phyloP scores from a whole-genome alignment of 2,888 invertebrate genomes.

The Aradus depressus region DNA sequence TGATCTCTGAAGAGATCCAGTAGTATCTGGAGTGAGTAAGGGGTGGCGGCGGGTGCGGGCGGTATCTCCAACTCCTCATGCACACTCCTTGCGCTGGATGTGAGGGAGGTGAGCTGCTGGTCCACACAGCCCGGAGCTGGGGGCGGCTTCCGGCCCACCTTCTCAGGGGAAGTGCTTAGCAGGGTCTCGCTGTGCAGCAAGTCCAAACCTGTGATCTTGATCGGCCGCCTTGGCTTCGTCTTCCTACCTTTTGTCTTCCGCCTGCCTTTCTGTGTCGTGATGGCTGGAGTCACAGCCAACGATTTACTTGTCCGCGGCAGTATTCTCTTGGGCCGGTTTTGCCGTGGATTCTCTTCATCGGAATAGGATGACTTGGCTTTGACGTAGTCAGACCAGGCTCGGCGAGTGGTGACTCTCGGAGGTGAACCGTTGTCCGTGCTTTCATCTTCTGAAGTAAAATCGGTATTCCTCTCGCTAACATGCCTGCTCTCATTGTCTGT shows the following conservation, averaged over 20 bases:
- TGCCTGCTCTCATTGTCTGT: slow-evolving; percentile 7
- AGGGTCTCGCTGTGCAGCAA: slow-evolving; percentile 79
- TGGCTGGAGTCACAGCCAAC: slow-evolving; percentile 9
- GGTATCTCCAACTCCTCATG: slow-evolving; percentile 79
- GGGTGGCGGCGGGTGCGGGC: slow-evolving; percentile 60
- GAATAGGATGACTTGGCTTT: slow-evolving; percentile 47
- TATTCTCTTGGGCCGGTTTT: slow-evolving; percentile 39
- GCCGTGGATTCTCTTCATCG: slow-evolving; percentile 43
- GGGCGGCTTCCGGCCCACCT: slow-evolving; percentile 55
- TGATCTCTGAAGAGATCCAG: slow-evolving; percentile 76
- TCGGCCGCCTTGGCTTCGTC: slow-evolving; percentile 48
- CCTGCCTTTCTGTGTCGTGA: slow-evolving; percentile 7
- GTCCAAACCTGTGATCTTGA: slow-evolving; percentile 77
- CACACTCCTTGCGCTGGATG: slow-evolving; percentile 44
- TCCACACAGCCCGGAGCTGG: slow-evolving; percentile 87
- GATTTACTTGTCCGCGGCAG: slow-evolving; percentile 40
- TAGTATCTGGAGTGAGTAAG: slow-evolving; percentile 75
- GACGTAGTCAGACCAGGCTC: slow-evolving; percentile 61
- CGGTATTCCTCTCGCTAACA: slow-evolving; percentile 7
- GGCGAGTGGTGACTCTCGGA: slow-evolving; percentile 56
- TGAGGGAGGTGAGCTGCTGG: slow-evolving; percentile 61
- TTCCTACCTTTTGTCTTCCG: slow-evolving; percentile 37
- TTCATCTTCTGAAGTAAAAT: slow-evolving; percentile 10
- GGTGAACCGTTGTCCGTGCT: slow-evolving; percentile 37
- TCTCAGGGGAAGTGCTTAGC: slow-evolving; percentile 70